phyloP scores from a whole-genome alignment of 2,797 vertebrate species.

The Artibeus lituratus region DNA sequence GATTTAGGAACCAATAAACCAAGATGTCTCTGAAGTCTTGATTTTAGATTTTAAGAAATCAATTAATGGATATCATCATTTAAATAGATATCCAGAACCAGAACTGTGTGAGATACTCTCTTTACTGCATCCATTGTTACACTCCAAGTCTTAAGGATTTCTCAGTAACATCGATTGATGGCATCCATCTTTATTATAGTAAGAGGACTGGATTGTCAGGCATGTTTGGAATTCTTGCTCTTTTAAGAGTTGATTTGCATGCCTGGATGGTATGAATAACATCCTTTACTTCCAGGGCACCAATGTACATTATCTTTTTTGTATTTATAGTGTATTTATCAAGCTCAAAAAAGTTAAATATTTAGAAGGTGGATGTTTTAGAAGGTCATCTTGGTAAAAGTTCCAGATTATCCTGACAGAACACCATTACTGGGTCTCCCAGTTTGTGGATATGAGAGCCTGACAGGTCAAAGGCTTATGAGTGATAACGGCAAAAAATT shows the following conservation, averaged over 20 bases:
- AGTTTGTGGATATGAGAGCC: neutral
- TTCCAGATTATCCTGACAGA: slow-evolving; percentile 22
- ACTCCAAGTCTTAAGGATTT: slow-evolving; percentile 37
- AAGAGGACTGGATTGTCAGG: slow-evolving; percentile 44
- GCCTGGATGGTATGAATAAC: slow-evolving; percentile 5
- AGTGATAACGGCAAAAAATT: slow-evolving; percentile 3
- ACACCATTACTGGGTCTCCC: slow-evolving; percentile 17
- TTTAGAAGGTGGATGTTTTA: slow-evolving; percentile 45
- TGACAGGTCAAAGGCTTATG: neutral
- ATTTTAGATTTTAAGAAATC: slow-evolving; percentile 45
- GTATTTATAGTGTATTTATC: slow-evolving; percentile 21
- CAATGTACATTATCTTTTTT: neutral
- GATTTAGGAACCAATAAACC: slow-evolving; percentile 13
- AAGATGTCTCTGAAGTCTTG: slow-evolving; percentile 40
- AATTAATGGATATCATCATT: neutral
- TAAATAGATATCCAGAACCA: slow-evolving; percentile 42
- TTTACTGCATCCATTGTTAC: slow-evolving; percentile 21
- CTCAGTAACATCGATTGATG: slow-evolving; percentile 25
- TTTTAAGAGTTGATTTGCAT: slow-evolving; percentile 55
- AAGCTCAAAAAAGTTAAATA: slow-evolving; percentile 39
- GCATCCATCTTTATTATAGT: slow-evolving; percentile 17
- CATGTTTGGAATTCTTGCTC: slow-evolving; percentile 63
- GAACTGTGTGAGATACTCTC: neutral
- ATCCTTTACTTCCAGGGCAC: slow-evolving; percentile 51
- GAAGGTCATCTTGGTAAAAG: slow-evolving; percentile 51